Evolutionary conservation across 2,113 vertebrate genomes (phyloP), one percentile per base, ranked within the genome.

Genomic region (Cololabis saira): DNA sequence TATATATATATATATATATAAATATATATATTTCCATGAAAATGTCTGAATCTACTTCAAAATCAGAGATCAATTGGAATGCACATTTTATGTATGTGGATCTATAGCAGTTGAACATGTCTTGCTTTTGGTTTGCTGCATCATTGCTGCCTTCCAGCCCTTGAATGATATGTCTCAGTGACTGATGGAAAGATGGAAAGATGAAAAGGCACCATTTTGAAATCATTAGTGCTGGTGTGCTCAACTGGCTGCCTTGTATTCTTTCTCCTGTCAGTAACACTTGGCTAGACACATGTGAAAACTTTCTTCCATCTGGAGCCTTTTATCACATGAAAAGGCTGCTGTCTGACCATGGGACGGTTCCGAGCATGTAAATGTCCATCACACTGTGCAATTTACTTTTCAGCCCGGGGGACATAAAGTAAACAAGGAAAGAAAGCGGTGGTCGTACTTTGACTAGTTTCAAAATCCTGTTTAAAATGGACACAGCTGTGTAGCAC

Each of bases 141-240:
- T n/a, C 27, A 65, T 62, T 44, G 8, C 52, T 69, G 54, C 58
- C 16, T 86, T 77, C 87, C 72, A 80, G 81, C 44, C 44, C 49
- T 71, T 82, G 78, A 86, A 79, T 69, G 65, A 86, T 78, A 65
- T 54, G 70, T 86, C 76, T 84, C 79, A 40, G 43, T 61, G 68
- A 64, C 81, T 79, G 76, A 53, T 71, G 65, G 61, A 27, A 27
- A 27, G 24, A 27, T 16, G n/a, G 24, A 27, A 27, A 87, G 84
- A 87, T 84, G 83, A 88, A 89, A 37, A 87, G 80, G 73, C 71
- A 85, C 48, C 52, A 81, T 88, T 83, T 78, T 85, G 80, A 86
- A 82, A 70, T 78, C 54, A 65, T 86, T 86, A 83, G 74, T 47
- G 52, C 67, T 72, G 72, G 61, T 77, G 76, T 74, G 73, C 67